Evolutionary conservation across 2,797 vertebrate species (phyloP), one percentile per base, ranked within the genome.

Genomic region (Microctenopoma steveboyesi): DNA sequence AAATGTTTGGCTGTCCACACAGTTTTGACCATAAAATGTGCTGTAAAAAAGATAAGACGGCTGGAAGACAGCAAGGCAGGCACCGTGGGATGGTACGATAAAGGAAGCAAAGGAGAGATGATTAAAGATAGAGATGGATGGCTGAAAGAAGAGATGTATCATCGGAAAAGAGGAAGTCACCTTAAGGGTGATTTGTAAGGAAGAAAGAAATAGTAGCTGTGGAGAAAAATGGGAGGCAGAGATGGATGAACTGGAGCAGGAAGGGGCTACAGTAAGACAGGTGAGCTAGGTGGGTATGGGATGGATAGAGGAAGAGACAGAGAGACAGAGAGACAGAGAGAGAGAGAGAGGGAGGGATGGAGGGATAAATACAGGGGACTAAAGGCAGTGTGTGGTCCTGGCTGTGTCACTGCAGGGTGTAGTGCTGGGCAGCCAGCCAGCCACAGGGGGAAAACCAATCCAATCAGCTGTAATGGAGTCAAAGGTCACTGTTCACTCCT

Each of bases 401-500:
- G 53, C 42, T 74, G 65, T 82, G 67, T 80, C 79, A 64, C 74
- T 60, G 57, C 66, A 74, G 72, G 81, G 45, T 76, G 61, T 76
- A 67, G 69, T 12, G 47, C 72, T 33, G 70, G 91, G 85, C 79
- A 64, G 67, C 3, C 42, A 7, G 85, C 88, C 88, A 89, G 83
- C 54, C 4, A 16, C 0, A 3, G 53, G 55, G 60, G 50, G 72
- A 22, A 52, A 50, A 77, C 76, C 82, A 88, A 92, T 91, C 89
- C 86, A 91, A 91, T 92, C 88, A 91, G 82, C 62, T 84, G 88
- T 89, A 92, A 91, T 92, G 91, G 88, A 89, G 91, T 88, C 89
- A 92, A 86, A 91, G 90, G 89, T 91, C 84, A 91, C 62, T 88
- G 91, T 91, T 91, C 84, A 86, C 88, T 89, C 82, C 74, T 80